Conservation (phyloP, 2,797 vertebrate genomes). For the Aldrovandia affinis region DNA sequence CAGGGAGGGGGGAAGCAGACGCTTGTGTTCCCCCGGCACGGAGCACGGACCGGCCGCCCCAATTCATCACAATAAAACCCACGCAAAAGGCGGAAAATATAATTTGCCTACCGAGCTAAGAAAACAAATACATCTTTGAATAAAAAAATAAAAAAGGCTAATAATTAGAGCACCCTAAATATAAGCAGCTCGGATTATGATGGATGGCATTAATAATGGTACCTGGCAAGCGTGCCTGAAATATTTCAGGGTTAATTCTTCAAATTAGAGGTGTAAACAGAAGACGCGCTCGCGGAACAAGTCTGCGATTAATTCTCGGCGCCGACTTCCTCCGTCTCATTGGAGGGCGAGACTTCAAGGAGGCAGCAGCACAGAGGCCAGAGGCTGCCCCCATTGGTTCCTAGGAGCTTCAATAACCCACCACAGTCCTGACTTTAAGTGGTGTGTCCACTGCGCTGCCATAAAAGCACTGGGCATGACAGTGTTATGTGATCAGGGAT, state of each 20-base stretch:
- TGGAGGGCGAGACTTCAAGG: not conserved
- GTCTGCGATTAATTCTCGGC: not conserved
- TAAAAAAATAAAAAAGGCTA: not conserved
- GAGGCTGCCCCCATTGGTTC: not conserved
- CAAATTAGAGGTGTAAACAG: slow-evolving; percentile 33
- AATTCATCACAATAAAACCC: slow-evolving; percentile 48
- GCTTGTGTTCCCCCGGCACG: not conserved
- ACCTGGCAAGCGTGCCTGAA: slow-evolving; percentile 16
- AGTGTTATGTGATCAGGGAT: not conserved
- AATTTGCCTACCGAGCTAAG: slow-evolving; percentile 35
- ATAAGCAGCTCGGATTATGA: slow-evolving; percentile 33
- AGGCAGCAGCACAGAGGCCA: not conserved
- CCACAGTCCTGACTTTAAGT: not conserved
- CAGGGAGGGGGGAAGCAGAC: not conserved
- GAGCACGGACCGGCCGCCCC: slow-evolving; percentile 7
- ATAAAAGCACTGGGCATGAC: not conserved
- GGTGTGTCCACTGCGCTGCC: not conserved
- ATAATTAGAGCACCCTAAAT: slow-evolving; percentile 24
- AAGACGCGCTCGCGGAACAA: not conserved
- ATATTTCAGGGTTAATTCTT: slow-evolving; percentile 38
- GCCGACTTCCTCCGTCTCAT: not conserved
- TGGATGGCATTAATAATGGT: slow-evolving; percentile 40
- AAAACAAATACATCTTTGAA: slow-evolving; percentile 22
- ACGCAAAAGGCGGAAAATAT: slow-evolving; percentile 29
- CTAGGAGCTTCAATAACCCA: not conserved